Evolutionary conservation across 2,113 vertebrate species (phyloP), one percentile per base, ranked within the genome.

Genomic region (Pomatorhinus ruficollis): DNA sequence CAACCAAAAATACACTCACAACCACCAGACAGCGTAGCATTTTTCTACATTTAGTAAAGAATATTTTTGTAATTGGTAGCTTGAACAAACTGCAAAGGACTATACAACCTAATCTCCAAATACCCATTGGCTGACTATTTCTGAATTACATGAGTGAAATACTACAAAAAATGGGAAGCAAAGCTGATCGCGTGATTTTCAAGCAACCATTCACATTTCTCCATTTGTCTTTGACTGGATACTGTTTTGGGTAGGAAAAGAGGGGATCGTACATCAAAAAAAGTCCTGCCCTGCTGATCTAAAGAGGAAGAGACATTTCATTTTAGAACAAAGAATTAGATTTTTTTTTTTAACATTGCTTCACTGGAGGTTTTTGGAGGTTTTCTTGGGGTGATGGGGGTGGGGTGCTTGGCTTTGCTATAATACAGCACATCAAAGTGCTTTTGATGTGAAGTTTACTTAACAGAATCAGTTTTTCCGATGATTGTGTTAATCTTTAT

Each of bases 361-460:
- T 96, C 89, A 91, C 64, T 87, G 74, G 50, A 94, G 61, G 37
- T 50, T 96, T 97, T 93, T 75, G 87, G 84, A 94, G 89, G 11
- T 64, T 93, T 92, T 96, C 93, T 96, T 89, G 80, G 91, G 87
- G 70, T 92, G 54, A 78, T 90, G 94, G 95, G 95, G 96, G 96
- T 95, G 93, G 96, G 93, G 83, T 96, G 93, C 78, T 97, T 96
- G 93, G 94, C 94, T 95, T 95, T 93, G 75, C 95, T 93, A 94
- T 95, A 97, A 96, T 94, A 93, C 77, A 94, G 82, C 83, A 97
- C 97, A 97, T 97, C 97, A 97, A 97, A 97, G 97, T 3, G 79
- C 96, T 97, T 97, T 97, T 97, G 97, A 97, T 97, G 95, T 97
- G 89, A 97, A 96, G 97, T 97, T 97, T 97, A 97, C 95, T 97